A percentile compares a stretch with the other conserved stretches of the same genome.
Conservation (phyloP, 2,113 vertebrate species). For the Eclectus roratus region DNA sequence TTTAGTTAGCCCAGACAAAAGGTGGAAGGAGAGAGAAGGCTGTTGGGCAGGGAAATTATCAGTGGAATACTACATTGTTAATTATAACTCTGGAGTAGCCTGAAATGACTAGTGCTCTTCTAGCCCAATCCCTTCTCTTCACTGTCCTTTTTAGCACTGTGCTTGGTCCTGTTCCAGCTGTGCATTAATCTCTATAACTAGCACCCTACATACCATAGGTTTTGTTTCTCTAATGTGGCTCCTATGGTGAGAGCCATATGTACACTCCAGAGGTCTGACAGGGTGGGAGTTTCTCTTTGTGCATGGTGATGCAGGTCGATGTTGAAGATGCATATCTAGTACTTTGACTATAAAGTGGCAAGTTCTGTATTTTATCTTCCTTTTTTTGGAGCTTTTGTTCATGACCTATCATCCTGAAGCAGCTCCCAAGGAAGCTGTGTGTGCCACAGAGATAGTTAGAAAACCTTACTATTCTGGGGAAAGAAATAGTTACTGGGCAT, state of each 20-base stretch:
- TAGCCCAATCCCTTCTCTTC: neutral
- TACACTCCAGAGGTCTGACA: neutral
- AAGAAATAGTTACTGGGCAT: neutral
- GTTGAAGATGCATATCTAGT: neutral
- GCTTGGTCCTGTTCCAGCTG: neutral
- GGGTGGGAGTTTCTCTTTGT: accelerated
- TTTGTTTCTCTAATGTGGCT: neutral
- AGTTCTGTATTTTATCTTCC: neutral
- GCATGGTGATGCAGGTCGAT: neutral
- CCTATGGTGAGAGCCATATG: accelerated
- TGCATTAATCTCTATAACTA: neutral
- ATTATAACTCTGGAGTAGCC: neutral
- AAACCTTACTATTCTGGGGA: neutral
- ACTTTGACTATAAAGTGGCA: neutral
- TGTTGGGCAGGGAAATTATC: neutral
- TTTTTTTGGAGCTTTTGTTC: neutral
- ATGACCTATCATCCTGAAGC: neutral
- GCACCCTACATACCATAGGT: too few species aligned
- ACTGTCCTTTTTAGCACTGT: neutral
- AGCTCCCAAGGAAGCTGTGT: neutral
- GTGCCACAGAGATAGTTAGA: neutral
- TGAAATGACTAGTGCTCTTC: neutral
- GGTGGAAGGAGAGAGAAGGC: neutral
- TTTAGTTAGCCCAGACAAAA: neutral
- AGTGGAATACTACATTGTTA: accelerated